Percentiles rank a stretch among this genome's conserved stretches.
Evolutionary conservation across 2,888 invertebrate genomes (phyloP).

Genomic region (Callosobruchus maculatus): DNA sequence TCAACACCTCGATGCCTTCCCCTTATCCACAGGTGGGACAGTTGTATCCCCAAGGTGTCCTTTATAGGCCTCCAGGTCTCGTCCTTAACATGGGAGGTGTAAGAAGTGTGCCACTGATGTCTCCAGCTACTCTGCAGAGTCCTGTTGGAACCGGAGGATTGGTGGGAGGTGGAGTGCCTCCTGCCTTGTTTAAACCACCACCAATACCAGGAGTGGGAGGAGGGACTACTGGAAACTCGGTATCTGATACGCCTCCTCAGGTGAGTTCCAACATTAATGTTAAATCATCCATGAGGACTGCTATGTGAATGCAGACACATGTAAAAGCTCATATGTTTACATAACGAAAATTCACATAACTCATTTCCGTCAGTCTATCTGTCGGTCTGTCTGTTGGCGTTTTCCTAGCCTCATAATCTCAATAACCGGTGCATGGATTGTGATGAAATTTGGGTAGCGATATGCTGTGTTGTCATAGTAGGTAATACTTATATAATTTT

Average conservation of each 20-base stretch:
- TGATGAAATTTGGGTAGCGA: too few species aligned
- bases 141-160: neutral
- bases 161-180: neutral
- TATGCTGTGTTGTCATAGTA: too few species aligned
- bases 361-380: too few species aligned
- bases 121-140: neutral
- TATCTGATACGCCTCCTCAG: neutral
- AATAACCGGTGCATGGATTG: too few species aligned
- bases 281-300: too few species aligned
- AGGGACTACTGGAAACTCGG: neutral
- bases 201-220: neutral
- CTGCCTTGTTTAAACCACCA: neutral
- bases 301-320: too few species aligned
- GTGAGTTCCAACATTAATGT: too few species aligned
- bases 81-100: neutral
- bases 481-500: too few species aligned
- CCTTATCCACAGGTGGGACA: constrained; percentile 4
- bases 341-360: too few species aligned
- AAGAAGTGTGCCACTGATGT: neutral
- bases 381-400: too few species aligned
- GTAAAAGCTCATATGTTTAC: too few species aligned
- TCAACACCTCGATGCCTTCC: constrained; percentile 7
- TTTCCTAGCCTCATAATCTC: too few species aligned
- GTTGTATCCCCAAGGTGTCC: constrained; percentile 11
- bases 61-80: neutral